Conservation (phyloP, 2,113 vertebrate species). For the Daboia siamensis region DNA sequence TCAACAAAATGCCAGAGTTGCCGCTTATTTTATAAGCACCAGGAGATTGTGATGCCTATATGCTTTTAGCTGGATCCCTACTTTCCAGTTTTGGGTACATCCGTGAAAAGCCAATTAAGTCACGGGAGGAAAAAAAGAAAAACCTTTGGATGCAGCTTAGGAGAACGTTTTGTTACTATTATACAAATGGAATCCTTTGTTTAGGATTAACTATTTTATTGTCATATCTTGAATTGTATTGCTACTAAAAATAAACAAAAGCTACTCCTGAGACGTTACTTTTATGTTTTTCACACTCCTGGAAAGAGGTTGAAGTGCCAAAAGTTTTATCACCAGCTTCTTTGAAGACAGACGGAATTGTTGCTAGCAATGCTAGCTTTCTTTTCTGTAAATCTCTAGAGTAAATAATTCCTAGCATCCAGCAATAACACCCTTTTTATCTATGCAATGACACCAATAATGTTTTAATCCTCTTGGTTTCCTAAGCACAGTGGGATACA, state of each 20-base stretch:
- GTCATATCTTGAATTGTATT: constrained; percentile 12
- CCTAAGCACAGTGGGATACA: constrained; percentile 6
- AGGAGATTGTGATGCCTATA: background rate
- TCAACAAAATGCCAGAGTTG: background rate
- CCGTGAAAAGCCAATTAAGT: background rate
- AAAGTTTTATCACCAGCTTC: constrained; percentile 29
- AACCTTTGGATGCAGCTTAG: background rate
- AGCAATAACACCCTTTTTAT: background rate
- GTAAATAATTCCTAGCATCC: constrained; percentile 24
- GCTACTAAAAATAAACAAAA: background rate
- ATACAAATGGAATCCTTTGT: background rate
- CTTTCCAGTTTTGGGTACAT: background rate
- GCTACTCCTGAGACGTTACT: background rate
- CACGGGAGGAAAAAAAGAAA: background rate
- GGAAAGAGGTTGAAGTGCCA: constrained; percentile 6
- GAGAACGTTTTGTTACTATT: background rate
- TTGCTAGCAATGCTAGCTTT: background rate
- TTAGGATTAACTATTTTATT: constrained; percentile 26
- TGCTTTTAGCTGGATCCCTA: background rate
- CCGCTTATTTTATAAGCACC: background rate
- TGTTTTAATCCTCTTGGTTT: background rate
- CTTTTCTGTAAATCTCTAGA: constrained; percentile 22
- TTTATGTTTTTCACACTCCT: constrained; percentile 38
- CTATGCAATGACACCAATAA: background rate
- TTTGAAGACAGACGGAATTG: constrained; percentile 11